These are phyloP conservation scores for Papilio dardanus DNA, from an alignment of 1,140 invertebrate species.

Conservation along the genomic window DNA sequence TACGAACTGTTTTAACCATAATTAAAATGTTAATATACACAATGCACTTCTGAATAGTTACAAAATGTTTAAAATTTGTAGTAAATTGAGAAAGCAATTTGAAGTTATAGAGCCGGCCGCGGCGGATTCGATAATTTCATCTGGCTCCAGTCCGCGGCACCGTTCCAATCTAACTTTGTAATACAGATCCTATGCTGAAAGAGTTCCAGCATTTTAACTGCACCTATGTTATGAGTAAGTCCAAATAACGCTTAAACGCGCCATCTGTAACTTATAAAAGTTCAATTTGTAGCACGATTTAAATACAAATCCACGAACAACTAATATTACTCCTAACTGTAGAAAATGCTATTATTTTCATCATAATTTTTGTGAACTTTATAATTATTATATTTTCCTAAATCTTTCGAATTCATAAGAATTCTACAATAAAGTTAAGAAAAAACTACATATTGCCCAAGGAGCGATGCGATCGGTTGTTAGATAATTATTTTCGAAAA, in stretches of 20 bases:
- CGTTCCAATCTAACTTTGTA: constrained; percentile 54
- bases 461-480: not conserved
- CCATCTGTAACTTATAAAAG: not conserved
- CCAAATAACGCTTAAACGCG: not conserved
- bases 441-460: not conserved
- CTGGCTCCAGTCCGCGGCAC: constrained; percentile 44
- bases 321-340: not conserved
- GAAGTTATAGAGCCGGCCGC: constrained; percentile 43
- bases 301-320: not conserved
- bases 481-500: not conserved
- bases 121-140: constrained; percentile 50
- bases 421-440: not conserved
- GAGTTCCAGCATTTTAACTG: constrained; percentile 25
- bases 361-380: not conserved
- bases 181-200: constrained; percentile 30
- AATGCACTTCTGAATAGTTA: not conserved
- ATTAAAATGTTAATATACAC: not conserved
- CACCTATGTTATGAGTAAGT: not conserved
- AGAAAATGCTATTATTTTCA: not conserved
- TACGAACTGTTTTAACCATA: not conserved
- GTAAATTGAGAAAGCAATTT: constrained; percentile 46
- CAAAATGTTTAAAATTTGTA: not conserved
- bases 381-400: no score
- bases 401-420: no score
- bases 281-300: not conserved